phyloP scores from a whole-genome alignment of 1,140 invertebrate genomes.

The Antheraea mylitta region DNA sequence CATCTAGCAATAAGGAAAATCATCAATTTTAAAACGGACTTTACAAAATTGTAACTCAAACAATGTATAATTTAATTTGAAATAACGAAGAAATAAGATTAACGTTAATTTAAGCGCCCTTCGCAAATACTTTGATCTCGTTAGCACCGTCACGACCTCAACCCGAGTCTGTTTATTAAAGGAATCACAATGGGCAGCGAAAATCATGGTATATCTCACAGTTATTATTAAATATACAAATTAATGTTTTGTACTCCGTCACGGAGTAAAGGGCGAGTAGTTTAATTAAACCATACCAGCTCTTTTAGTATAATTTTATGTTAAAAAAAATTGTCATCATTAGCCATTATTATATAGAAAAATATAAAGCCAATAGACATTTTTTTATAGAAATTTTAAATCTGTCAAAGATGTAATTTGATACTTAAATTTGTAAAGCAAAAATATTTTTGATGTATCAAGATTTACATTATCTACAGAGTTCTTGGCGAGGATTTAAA shows the following conservation, averaged over 20 bases:
- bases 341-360: too few species aligned
- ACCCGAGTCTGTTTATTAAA: slow-evolving; percentile 45
- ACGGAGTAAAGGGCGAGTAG: neutral
- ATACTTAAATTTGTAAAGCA: too few species aligned
- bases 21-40: neutral
- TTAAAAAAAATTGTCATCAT: too few species aligned
- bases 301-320: too few species aligned
- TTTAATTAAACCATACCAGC: neutral
- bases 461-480: too few species aligned
- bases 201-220: neutral
- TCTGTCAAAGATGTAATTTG: too few species aligned
- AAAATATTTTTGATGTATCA: too few species aligned
- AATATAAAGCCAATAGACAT: too few species aligned
- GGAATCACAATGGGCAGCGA: slow-evolving; percentile 34
- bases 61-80: slow-evolving; percentile 42
- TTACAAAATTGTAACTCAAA: neutral
- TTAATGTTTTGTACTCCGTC: neutral
- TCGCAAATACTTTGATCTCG: slow-evolving; percentile 61
- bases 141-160: slow-evolving; percentile 31
- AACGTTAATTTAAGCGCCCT: slow-evolving; percentile 52
- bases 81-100: slow-evolving; percentile 45
- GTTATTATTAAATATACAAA: slow-evolving; percentile 5
- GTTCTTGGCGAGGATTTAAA: too few species aligned
- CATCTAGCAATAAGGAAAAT: neutral
- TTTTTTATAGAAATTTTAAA: too few species aligned